Evolutionary conservation across 92 coral and sea anemone genomes (phyloP), one percentile per base, ranked within the genome.

Genomic region (Zoanthus sansibaricus): DNA sequence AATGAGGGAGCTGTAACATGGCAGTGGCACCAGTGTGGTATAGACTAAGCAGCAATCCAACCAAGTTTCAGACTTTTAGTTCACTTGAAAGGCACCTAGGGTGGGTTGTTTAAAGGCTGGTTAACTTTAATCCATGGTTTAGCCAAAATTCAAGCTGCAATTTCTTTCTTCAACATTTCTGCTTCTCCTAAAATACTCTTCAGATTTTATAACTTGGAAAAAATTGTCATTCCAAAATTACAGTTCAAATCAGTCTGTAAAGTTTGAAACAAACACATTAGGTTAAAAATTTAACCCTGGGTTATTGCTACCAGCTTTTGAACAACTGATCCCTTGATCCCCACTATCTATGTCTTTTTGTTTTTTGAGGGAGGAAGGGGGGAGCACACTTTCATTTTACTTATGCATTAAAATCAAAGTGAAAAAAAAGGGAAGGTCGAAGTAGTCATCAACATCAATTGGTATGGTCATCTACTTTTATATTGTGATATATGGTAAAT

Each of bases 1-100:
- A 87, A 55, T 48, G 89, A 87, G 72, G 89, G 86, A 44, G 89
- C 84, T 20, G 90, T 87, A n/a, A 17, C 77, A n/a, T 87, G 90
- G 90, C 90, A 87, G 68, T 87, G 67, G 90, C 25, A 25, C 25
- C 25, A 25, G 25, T 25, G 25, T 25, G 25, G 25, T 55, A 61
- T 78, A 17, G 90, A 87, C 79, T 87, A 82, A 87, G 68, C 20
- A 61, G 68, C 21, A 61, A 61, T 21, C 68, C 30, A 61, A 59
- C 18, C 67, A 61, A 61, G n/a, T 13, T n/a, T 59, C 18, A 61
- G 68, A 61, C 68, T 61, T 61, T 61, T 61, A 61, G 68, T 61
- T 61, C 68, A 61, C 68, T 61, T 61, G 17, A 61, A 61, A 61
- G 68, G 18, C 68, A 61, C 68, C 30, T 61, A 21, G 68, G 68